Base-by-base conservation (phyloP, 2,888 invertebrate species). In the Metopia argyrocephala region DNA sequence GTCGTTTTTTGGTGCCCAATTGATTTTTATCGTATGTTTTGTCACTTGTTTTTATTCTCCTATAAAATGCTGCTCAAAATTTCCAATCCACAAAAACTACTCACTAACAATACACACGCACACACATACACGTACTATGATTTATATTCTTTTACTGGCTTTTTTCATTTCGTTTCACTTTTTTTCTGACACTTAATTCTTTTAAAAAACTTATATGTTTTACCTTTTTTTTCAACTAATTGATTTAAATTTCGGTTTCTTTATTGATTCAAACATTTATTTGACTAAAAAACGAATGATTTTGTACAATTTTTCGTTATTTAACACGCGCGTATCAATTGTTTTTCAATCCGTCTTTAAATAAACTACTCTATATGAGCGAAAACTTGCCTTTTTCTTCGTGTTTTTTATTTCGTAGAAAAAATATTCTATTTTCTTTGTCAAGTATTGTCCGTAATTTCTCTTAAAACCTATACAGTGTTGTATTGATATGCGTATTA, bases 271-370 rank as follows among this genome's bases (percentile, higher is more conserved):
- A n/a, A n/a, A 9, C 25, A 38, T 46, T 62, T 62, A 69, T 66
- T 31, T 9, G 9, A 31, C 31, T 54, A 65, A 27, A 56, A 57
- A 62, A 25, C 28, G 23, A 46, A 57, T 18, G 27, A 57, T 38
- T 50, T 21, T n/a, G 54, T 46, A 62, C 18, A 21, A 50, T 46
- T 46, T 38, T 78, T 75, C 45, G 66, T 75, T 78, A 78, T 68
- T 81, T 78, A 75, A 78, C 78, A 81, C 78, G 56, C 74, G 74
- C 76, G 76, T 74, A 69, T 61, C 23, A 65, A 12, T 48, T 65
- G 45, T 69, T 78, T 75, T 70, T 79, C 79, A 59, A 74, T 70
- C 70, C 66, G 81, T 71, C 74, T 73, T 71, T 73, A 75, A 82
- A 75, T 82, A 78, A 74, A 81, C 74, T 74, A 78, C 69, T 61